Evolutionary conservation across 2,888 invertebrate genomes (phyloP), one percentile per base, ranked within the genome.

Genomic region (Hyles lineata): DNA sequence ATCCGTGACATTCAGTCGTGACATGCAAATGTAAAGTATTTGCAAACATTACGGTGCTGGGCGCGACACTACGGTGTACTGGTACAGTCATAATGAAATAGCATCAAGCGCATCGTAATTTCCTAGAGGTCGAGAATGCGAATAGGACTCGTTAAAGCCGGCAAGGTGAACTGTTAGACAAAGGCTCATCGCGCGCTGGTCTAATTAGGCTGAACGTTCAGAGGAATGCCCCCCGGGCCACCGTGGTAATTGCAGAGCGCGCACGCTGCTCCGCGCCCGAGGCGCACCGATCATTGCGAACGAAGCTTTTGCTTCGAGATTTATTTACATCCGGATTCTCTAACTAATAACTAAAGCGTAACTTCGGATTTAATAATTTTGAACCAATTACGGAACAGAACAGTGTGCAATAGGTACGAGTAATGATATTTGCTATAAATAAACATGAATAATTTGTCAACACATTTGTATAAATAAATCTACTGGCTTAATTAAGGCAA

Each of bases 131-230:
- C 89, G 85, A 78, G 78, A 78, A 75, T 79, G 80, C 82, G 78
- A 80, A 76, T 79, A 80, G 79, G 79, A 81, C 78, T 86, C 84
- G 86, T 89, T 90, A 91, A 89, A 89, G 82, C 80, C 77, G 80
- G 85, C 92, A 92, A 92, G 92, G 92, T 92, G 92, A 92, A 86
- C 87, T 89, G 90, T 91, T 92, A 92, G 91, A 93, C 93, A 92
- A 93, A 93, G 91, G 88, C 92, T 89, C 92, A 90, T 92, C 92
- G 87, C 84, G 86, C 83, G 86, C 83, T 87, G 87, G 84, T 85
- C 87, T 91, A 92, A 93, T 93, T 92, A 92, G 90, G 87, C 84
- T 84, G 85, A 83, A 83, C 89, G 86, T 82, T 83, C 84, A 83
- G 82, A 84, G 90, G 90, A 92, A 92, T 92, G 90, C 88, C 89